Percentiles rank a stretch among this genome's conserved stretches.
phyloP scores from a whole-genome alignment of 2,797 vertebrate genomes.

The Tenualosa thibaudeaui region DNA sequence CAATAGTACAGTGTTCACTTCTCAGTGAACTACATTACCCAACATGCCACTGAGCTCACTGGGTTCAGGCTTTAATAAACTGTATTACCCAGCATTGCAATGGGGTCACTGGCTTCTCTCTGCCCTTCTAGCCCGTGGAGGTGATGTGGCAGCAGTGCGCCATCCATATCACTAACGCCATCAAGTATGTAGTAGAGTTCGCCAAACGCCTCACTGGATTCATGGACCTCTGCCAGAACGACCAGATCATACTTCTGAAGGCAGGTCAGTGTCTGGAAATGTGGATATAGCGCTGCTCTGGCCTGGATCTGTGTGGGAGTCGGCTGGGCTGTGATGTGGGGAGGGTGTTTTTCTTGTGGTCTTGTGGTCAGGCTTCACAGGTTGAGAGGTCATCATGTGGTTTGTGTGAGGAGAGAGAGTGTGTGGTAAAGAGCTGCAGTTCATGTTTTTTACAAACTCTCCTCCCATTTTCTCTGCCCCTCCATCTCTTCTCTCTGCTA shows the following conservation, averaged over 20 bases:
- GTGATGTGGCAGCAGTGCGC: conserved; percentile 90
- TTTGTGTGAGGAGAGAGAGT: not conserved
- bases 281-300: not conserved
- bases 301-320: too few species aligned
- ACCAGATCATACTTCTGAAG: conserved; percentile 95
- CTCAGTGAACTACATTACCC: not conserved
- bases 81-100: not conserved
- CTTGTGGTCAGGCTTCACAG: not conserved
- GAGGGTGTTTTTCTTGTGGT: not conserved
- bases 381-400: not conserved
- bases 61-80: not conserved
- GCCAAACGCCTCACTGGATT: conserved; percentile 91
- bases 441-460: not conserved
- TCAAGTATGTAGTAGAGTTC: conserved; percentile 94
- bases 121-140: conserved; percentile 79
- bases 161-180: conserved; percentile 86
- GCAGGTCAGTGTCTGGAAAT: conserved; percentile 75
- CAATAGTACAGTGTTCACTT: not conserved
- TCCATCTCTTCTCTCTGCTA: not conserved
- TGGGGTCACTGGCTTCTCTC: not conserved
- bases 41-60: too few species aligned
- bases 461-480: conserved; percentile 10
- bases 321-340: not conserved
- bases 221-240: conserved; percentile 93
- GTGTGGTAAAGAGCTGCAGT: not conserved